Conservation (phyloP, 2,113 vertebrate genomes). For the Alosa alosa region DNA sequence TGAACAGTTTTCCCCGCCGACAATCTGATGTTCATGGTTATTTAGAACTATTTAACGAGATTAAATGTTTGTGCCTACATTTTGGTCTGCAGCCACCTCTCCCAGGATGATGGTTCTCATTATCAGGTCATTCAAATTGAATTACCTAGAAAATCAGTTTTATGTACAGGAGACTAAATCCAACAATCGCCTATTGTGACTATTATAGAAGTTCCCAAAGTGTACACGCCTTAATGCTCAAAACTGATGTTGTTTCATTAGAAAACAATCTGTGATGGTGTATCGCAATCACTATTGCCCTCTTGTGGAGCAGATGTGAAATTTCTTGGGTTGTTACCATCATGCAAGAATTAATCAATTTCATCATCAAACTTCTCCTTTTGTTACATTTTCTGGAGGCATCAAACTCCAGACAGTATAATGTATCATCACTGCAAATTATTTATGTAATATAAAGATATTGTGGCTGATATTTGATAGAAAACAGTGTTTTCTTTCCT, state of each 20-base stretch:
- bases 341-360: neutral
- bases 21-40: neutral
- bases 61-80: neutral
- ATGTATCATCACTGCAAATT: too few relatives aligned
- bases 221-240: neutral
- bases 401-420: neutral
- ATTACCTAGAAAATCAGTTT: neutral
- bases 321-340: neutral
- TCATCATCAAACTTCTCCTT: neutral
- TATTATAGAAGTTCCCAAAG: neutral
- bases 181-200: neutral
- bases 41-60: neutral
- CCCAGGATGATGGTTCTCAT: neutral
- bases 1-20: neutral
- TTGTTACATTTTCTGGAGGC: neutral
- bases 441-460: too few relatives aligned
- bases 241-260: neutral
- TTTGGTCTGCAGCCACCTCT: neutral
- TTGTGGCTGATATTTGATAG: too few relatives aligned
- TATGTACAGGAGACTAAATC: neutral
- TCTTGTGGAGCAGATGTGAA: neutral
- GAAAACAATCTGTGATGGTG: neutral
- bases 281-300: neutral
- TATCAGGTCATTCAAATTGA: constrained; percentile 12
- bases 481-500: neutral